Percentiles rank a stretch among this genome's conserved stretches.
phyloP scores from a whole-genome alignment of 2,113 vertebrate genomes.

The Electrona antarctica region DNA sequence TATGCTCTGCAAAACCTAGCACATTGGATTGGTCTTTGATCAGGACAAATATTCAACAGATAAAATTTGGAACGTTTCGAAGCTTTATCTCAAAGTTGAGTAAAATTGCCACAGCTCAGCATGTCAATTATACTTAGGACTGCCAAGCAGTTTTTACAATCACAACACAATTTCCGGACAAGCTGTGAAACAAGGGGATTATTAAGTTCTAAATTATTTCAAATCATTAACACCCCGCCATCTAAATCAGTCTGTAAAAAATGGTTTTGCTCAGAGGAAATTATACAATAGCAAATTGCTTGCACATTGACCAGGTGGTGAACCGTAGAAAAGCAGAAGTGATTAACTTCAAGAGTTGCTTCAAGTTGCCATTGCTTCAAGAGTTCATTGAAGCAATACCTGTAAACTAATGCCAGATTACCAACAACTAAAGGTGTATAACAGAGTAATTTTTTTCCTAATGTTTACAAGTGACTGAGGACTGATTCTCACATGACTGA shows the following conservation, averaged over 20 bases:
- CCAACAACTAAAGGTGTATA: no score
- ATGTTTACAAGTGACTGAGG: no score
- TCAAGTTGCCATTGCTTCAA: no score
- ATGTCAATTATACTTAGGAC: conserved; percentile 27
- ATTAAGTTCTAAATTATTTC: conserved; percentile 6
- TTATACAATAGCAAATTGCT: neutral
- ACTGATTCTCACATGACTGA: no score
- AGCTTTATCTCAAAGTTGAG: conserved; percentile 33
- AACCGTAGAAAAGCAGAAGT: neutral
- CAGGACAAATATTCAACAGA: conserved; percentile 35
- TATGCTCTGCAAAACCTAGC: conserved; percentile 9
- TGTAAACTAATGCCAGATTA: no score
- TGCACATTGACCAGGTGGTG: conserved; percentile 4
- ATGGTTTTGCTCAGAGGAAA: conserved; percentile 16
- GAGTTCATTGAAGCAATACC: no score
- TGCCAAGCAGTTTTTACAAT: conserved; percentile 8
- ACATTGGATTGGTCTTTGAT: conserved; percentile 30
- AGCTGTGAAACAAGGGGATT: conserved; percentile 11
- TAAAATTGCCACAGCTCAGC: conserved; percentile 29
- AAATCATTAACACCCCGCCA: conserved; percentile 20
- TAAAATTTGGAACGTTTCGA: conserved; percentile 19
- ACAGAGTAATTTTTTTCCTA: no score
- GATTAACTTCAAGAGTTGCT: neutral
- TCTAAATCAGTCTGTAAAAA: conserved; percentile 8
- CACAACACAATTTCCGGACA: conserved; percentile 20